phyloP scores from a whole-genome alignment of 2,888 invertebrate genomes.

The Anorthoa munda region DNA sequence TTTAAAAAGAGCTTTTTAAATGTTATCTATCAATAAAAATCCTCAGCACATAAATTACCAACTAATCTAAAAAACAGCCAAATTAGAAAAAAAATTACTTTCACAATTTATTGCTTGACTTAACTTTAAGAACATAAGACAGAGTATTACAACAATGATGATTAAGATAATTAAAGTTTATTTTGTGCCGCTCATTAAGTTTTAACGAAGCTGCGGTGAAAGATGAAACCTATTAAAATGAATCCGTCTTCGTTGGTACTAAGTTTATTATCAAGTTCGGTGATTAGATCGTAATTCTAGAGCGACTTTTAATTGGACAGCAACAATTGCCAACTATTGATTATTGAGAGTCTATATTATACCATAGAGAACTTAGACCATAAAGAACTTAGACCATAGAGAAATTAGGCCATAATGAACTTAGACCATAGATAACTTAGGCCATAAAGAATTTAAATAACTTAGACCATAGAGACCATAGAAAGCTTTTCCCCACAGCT shows the following conservation, averaged over 20 bases:
- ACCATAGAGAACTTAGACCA: no score
- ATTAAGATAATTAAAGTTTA: constrained; percentile 61
- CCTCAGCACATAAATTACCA: neutral
- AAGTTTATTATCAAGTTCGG: constrained; percentile 34
- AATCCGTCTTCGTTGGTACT: constrained; percentile 24
- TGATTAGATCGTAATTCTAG: constrained; percentile 46
- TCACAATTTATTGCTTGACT: constrained; percentile 46
- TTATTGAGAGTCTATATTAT: no score
- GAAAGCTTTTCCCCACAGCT: no score
- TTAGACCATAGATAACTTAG: no score
- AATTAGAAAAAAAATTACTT: constrained; percentile 47
- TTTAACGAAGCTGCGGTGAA: constrained; percentile 65
- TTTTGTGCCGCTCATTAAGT: constrained; percentile 68
- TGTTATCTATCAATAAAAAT: neutral
- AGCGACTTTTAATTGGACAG: constrained; percentile 7
- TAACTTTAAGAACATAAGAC: constrained; percentile 49
- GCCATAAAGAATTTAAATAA: no score
- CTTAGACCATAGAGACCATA: no score
- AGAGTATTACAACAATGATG: constrained; percentile 61
- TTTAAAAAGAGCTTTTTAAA: no score
- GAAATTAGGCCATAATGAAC: no score
- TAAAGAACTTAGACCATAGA: no score
- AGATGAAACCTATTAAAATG: constrained; percentile 64
- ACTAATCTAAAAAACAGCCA: neutral
- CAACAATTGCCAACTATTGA: no score